Evolutionary conservation across 2,797 vertebrate genomes (phyloP).

Genomic region (Eidolon dupreanum): DNA sequence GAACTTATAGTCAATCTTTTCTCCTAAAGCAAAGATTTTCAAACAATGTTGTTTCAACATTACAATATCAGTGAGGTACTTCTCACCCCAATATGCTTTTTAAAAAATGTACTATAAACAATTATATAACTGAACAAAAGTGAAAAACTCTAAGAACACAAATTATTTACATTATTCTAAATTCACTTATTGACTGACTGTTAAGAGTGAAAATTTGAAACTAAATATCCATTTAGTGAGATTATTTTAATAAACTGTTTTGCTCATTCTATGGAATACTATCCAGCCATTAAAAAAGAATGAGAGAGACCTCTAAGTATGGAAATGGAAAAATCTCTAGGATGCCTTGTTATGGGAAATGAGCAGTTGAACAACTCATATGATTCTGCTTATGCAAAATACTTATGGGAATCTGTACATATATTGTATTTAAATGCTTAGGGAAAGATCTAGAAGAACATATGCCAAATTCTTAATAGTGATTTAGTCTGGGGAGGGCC

Average conservation of each 20-base stretch:
- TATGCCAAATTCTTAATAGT: not conserved
- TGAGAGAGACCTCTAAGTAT: not conserved
- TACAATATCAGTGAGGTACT: not conserved
- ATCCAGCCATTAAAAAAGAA: not conserved
- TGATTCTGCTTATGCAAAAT: not conserved
- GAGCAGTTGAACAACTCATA: not conserved
- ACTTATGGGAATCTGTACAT: not conserved
- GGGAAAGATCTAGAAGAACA: not conserved
- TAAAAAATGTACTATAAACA: not conserved
- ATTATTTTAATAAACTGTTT: not conserved
- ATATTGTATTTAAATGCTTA: not conserved
- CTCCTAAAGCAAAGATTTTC: constrained; percentile 33
- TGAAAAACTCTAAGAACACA: not conserved
- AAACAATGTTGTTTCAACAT: not conserved
- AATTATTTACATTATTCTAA: constrained; percentile 22
- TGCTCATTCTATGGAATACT: not conserved
- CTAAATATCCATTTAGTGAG: not conserved
- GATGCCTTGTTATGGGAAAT: not conserved
- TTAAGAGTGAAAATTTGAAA: not conserved
- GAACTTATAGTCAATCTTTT: not conserved
- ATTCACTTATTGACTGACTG: not conserved
- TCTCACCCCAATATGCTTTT: not conserved
- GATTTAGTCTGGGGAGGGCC: not conserved
- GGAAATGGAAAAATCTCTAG: not conserved
- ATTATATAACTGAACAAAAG: not conserved